phyloP scores from a whole-genome alignment of 2,888 invertebrate species.

The Gasteruption jaculator region DNA sequence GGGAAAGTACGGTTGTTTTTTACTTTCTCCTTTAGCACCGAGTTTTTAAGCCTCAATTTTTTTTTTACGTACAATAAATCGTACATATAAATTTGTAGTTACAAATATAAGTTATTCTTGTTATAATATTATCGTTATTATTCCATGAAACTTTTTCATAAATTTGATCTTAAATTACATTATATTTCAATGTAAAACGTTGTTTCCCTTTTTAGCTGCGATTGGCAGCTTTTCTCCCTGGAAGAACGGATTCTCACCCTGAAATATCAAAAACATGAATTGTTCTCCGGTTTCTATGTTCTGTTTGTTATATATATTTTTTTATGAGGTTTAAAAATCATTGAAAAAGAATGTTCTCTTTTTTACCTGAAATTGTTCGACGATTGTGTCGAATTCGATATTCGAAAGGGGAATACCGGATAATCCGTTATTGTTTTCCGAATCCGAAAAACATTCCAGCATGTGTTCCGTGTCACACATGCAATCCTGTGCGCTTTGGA shows the following conservation, averaged over 20 bases:
- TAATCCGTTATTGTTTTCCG: constrained; percentile 43
- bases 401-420: constrained; percentile 48
- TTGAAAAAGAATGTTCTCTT: neutral
- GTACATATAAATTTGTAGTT: no score
- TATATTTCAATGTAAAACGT: constrained; percentile 55
- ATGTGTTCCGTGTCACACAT: constrained; percentile 98
- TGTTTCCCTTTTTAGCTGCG: constrained; percentile 88
- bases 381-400: constrained; percentile 65
- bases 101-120: neutral
- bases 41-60: no score
- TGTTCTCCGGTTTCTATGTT: no score
- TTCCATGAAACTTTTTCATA: no score
- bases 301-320: no score
- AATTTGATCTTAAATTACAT: no score
- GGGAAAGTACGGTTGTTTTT: no score
- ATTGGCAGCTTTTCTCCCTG: constrained; percentile 83
- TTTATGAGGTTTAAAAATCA: neutral
- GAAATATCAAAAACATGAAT: constrained; percentile 42
- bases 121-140: no score
- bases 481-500: constrained; percentile 88
- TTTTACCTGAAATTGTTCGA: constrained; percentile 58
- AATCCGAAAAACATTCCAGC: constrained; percentile 78
- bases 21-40: no score
- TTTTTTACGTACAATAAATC: no score
- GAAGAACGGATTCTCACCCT: constrained; percentile 79